Evolutionary conservation across 2,113 vertebrate genomes (phyloP), one percentile per base, ranked within the genome.

Genomic region (Scopus umbretta): DNA sequence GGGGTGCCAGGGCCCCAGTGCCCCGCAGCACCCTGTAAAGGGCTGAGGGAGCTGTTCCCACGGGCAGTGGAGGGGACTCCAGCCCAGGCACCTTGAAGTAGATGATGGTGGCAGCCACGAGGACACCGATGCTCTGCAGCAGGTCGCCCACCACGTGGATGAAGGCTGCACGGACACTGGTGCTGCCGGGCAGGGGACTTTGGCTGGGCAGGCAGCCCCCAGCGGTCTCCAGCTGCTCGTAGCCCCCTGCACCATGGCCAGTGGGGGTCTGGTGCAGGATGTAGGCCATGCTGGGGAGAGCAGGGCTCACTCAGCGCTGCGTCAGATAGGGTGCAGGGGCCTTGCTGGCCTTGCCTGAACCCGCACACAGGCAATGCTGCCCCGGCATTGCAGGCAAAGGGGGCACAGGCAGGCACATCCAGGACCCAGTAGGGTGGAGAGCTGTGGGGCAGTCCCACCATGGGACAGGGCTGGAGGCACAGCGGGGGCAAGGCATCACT

Each of bases 61-160:
- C 3, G 4, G 68, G n/a, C 18, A 17, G n/a, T 5, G 0, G 1
- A 34, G 50, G 58, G 26, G 40, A 9, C 15, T 4, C 81, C 73
- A 27, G 71, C 56, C 50, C 0, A 0, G 13, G 32, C 97, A 99
- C 99, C 99, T 99, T 99, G 96, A 99, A 99, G 97, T 98, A 99
- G 98, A 99, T 99, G 97, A 99, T 97, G 75, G 97, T 98, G 52
- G 99, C 99, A 3, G 99, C 99, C 76, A 99, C 98, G 88, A 99
- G 98, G 94, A 99, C 99, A 5, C 99, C 98, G 5, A 99, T 6
- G 52, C 99, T 99, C 97, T 99, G 99, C 95, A 99, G 98, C 58
- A 99, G 98, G 78, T 99, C 99, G 9, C 99, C 99, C 80, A 99
- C 92, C 88, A 99, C 99, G 2, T 99, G 99, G 82, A 99, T 98